Evolutionary conservation across 2,797 vertebrate genomes (phyloP), one percentile per base, ranked within the genome.

Genomic region (Anguilla megastoma): DNA sequence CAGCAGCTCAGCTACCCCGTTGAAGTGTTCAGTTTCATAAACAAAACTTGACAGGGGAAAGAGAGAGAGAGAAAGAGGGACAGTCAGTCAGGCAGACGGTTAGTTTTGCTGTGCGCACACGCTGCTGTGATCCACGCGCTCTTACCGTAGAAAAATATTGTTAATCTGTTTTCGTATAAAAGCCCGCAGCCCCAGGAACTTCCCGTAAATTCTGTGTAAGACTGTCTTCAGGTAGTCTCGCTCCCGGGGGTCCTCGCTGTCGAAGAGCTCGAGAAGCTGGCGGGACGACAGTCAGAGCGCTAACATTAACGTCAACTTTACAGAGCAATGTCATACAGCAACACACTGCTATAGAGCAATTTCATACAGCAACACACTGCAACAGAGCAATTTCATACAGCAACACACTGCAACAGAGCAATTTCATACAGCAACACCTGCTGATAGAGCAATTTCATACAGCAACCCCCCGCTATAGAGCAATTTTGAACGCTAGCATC

Each of bases 131-230:
- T 52, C 48, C 10, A 24, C 50, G 33, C 16, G 30, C 85, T 95
- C 97, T 99, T 95, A 99, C 98, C 98, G 98, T 99, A 99, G 97
- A 99, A 99, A 99, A 99, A 99, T 99, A 99, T 99, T 99, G 97
- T 99, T 99, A 94, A 99, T 99, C 97, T 99, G 98, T 99, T 99
- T 99, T 97, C 98, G 97, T 97, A 99, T 99, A 99, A 99, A 99
- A 97, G 98, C 98, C 97, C 98, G 98, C 97, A 99, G 97, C 94
- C 98, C 98, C 95, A 99, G 97, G 96, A 99, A 99, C 97, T 99
- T 99, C 94, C 98, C 98, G 89, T 99, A 99, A 97, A 99, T 99
- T 99, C 98, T 98, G 97, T 99, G 98, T 94, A 99, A 97, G 96
- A 99, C 98, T 95, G 98, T 99, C 96, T 99, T 99, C 96, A 99